phyloP scores from a whole-genome alignment of 2,113 vertebrate genomes.

The Aspidoscelis tigris region DNA sequence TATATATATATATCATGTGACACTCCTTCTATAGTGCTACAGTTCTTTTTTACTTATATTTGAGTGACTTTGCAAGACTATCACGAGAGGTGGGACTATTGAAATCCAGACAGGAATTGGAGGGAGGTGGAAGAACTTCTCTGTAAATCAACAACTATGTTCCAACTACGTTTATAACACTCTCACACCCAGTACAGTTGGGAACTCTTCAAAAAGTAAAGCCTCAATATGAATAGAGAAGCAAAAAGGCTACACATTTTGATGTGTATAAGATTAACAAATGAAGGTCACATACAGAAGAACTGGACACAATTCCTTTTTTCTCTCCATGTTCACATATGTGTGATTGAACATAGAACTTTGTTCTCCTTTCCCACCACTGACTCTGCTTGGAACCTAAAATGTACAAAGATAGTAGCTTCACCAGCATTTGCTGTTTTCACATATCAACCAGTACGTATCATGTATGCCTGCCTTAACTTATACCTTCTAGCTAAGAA shows the following conservation, averaged over 20 bases:
- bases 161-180: neutral
- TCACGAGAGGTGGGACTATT: neutral
- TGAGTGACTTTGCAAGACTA: neutral
- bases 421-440: too few relatives aligned
- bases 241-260: neutral
- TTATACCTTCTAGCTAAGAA: neutral
- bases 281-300: neutral
- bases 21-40: neutral
- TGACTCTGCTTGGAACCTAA: too few relatives aligned
- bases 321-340: neutral
- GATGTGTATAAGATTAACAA: neutral
- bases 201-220: neutral
- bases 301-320: neutral
- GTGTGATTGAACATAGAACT: too few relatives aligned
- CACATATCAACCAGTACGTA: neutral
- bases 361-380: too few relatives aligned
- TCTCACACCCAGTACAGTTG: neutral
- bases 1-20: neutral
- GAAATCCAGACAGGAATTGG: neutral
- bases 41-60: neutral
- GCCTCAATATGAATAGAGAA: neutral
- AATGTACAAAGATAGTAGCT: too few relatives aligned
- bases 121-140: neutral
- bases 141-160: neutral
- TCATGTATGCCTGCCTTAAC: neutral